Evolutionary conservation across 2,888 invertebrate species (phyloP).

Genomic region (Stratiomys singularior): DNA sequence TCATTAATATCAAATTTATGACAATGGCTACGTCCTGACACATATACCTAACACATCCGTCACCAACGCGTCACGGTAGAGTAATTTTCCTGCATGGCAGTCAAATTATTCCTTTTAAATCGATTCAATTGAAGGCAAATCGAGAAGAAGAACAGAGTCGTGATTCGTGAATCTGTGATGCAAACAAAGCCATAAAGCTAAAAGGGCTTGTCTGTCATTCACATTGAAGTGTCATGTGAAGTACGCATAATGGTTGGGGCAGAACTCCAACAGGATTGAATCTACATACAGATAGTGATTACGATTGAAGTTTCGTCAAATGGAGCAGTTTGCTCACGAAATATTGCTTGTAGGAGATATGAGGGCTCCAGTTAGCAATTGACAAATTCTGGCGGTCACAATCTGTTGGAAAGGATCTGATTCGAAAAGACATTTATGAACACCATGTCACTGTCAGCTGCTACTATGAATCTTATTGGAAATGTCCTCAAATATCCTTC

Average conservation of each 20-base stretch:
- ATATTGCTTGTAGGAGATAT: background rate
- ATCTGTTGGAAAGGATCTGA: background rate
- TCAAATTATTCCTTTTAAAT: slow-evolving; percentile 45
- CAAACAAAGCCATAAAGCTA: slow-evolving; percentile 43
- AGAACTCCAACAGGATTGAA: slow-evolving; percentile 17
- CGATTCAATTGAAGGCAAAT: slow-evolving; percentile 44
- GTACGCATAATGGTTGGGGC: slow-evolving; percentile 14
- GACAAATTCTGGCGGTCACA: too few relatives aligned
- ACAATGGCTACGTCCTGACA: slow-evolving; percentile 40
- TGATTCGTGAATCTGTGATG: slow-evolving; percentile 30
- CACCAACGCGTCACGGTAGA: slow-evolving; percentile 18
- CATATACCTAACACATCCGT: slow-evolving; percentile 39
- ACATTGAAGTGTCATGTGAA: slow-evolving; percentile 23
- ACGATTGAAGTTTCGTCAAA: slow-evolving; percentile 15
- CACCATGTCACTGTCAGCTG: too few relatives aligned
- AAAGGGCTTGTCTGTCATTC: slow-evolving; percentile 36
- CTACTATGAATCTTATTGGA: too few relatives aligned
- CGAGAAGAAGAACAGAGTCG: slow-evolving; percentile 34
- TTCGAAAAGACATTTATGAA: too few relatives aligned
- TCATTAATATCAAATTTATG: slow-evolving; percentile 46
- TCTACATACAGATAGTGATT: slow-evolving; percentile 27
- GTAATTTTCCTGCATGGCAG: slow-evolving; percentile 41
- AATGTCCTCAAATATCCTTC: too few relatives aligned
- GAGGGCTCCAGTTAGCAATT: too few relatives aligned
- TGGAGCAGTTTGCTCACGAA: slow-evolving; percentile 4